phyloP scores from a whole-genome alignment of 2,797 vertebrate species.

The Ceryle rudis region DNA sequence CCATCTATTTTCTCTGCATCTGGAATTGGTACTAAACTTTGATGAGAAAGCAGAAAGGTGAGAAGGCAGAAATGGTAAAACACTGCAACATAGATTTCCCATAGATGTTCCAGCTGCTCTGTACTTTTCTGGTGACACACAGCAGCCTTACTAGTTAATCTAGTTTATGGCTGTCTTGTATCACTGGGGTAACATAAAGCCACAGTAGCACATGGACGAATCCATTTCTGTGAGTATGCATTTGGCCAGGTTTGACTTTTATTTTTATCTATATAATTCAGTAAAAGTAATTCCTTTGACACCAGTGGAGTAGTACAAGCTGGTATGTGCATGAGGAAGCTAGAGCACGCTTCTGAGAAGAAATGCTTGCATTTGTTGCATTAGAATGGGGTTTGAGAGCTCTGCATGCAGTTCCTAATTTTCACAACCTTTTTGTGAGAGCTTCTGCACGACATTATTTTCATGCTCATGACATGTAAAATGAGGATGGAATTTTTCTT shows the following conservation, averaged over 20 bases:
- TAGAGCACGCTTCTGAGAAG: not conserved
- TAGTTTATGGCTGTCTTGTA: slow-evolving; percentile 17
- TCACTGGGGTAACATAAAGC: not conserved
- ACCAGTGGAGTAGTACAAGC: not conserved
- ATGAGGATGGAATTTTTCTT: not conserved
- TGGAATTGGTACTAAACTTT: not conserved
- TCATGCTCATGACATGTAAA: not conserved
- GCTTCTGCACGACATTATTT: not conserved
- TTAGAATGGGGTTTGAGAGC: not conserved
- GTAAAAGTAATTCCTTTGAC: not conserved
- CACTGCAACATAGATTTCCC: not conserved
- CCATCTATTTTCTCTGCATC: not conserved
- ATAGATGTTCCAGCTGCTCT: slow-evolving; percentile 2
- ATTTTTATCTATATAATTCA: not conserved
- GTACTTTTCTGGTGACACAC: not conserved
- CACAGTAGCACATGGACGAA: not conserved
- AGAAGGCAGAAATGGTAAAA: slow-evolving; percentile 27
- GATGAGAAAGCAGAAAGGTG: slow-evolving; percentile 7
- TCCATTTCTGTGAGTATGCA: not conserved
- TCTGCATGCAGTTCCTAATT: not conserved
- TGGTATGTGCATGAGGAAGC: not conserved
- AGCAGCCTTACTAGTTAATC: slow-evolving; percentile 18
- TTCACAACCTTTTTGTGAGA: not conserved
- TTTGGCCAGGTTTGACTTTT: not conserved
- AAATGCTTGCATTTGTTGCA: not conserved